A percentile compares a stretch with the other conserved stretches of the same genome.
Evolutionary conservation across 2,113 vertebrate genomes (phyloP).

Genomic region (Tragelaphus scriptus): DNA sequence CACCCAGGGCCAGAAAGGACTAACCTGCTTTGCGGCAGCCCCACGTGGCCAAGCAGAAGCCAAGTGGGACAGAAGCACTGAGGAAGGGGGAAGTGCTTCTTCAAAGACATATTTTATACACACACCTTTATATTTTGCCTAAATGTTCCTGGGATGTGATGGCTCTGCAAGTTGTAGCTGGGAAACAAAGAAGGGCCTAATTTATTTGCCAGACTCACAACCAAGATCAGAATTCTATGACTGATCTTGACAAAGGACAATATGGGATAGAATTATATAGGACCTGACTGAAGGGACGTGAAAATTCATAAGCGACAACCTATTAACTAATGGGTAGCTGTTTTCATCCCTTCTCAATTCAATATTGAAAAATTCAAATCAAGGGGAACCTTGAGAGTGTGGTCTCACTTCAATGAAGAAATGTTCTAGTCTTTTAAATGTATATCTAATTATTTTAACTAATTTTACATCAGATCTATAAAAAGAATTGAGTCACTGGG

Average conservation of each 20-base stretch:
- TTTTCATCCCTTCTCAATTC: slow-evolving; percentile 1
- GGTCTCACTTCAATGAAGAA: neutral
- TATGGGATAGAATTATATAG: neutral
- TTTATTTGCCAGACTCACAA: neutral
- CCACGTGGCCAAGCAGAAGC: neutral
- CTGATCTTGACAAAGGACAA: neutral
- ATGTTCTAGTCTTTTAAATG: neutral
- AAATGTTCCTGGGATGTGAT: neutral
- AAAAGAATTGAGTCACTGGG: neutral
- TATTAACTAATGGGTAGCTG: neutral
- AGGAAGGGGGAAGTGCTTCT: neutral
- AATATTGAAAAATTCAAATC: neutral
- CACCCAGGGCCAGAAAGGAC: neutral
- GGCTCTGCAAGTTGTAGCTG: neutral
- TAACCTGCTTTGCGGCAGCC: neutral
- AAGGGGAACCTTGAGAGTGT: neutral
- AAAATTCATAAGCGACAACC: neutral
- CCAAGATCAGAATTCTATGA: neutral
- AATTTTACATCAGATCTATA: neutral
- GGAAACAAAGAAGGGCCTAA: neutral
- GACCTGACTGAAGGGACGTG: neutral
- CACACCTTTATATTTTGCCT: neutral
- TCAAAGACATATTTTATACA: neutral
- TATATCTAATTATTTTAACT: neutral
- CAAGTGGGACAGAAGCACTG: neutral